phyloP scores from a whole-genome alignment of 2,888 invertebrate genomes.

The Sturmia bella region DNA sequence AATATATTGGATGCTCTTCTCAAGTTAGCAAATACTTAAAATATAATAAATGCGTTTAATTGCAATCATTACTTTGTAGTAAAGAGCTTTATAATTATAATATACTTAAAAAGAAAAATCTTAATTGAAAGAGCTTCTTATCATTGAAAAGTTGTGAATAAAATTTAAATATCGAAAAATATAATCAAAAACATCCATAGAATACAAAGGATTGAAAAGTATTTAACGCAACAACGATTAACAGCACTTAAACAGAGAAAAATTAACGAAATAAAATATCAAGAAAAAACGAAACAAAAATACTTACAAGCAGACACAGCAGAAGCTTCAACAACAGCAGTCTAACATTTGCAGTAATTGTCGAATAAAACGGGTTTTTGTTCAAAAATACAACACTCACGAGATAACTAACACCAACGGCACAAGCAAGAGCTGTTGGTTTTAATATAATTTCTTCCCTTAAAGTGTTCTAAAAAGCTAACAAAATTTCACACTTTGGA shows the following conservation, averaged over 20 bases:
- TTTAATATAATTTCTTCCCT: slow-evolving; percentile 73
- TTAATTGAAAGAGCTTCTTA: slow-evolving; percentile 77
- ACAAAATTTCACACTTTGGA: slow-evolving; percentile 83
- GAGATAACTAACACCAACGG: slow-evolving; percentile 33
- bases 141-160: slow-evolving; percentile 76
- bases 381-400: slow-evolving; percentile 19
- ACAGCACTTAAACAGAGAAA: too few species aligned
- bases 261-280: slow-evolving; percentile 20
- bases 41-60: slow-evolving; percentile 76
- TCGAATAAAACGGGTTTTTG: slow-evolving; percentile 18
- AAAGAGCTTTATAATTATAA: slow-evolving; percentile 78
- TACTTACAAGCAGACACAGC: too few species aligned
- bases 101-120: slow-evolving; percentile 63
- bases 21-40: slow-evolving; percentile 48
- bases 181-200: neutral
- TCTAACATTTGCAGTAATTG: too few species aligned
- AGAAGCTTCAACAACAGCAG: too few species aligned
- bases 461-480: slow-evolving; percentile 79
- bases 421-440: slow-evolving; percentile 42
- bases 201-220: too few species aligned
- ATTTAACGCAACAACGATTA: too few species aligned
- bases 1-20: slow-evolving; percentile 21
- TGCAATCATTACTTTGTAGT: slow-evolving; percentile 76
- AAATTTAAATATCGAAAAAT: slow-evolving; percentile 35
- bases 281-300: slow-evolving; percentile 1